Percentiles rank a stretch among this genome's conserved stretches.
These are phyloP conservation scores for Maccullochella peelii DNA, from an alignment of 2,113 vertebrate species.

Conservation along the genomic window DNA sequence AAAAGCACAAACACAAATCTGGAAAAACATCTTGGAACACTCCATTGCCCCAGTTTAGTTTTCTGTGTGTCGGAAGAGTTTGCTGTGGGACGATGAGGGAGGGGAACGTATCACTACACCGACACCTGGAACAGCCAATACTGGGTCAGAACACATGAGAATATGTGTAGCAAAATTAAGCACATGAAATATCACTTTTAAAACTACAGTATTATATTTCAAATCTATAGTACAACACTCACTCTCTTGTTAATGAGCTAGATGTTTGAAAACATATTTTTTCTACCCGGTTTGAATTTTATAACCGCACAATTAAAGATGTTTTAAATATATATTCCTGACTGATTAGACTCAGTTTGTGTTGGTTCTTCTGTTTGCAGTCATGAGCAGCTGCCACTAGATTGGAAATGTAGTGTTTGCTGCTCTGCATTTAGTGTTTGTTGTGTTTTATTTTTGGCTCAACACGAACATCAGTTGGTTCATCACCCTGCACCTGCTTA, in stretches of 20 bases:
- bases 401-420: neutral
- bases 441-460: conserved; percentile 36
- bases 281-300: conserved; percentile 72
- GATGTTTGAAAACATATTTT: conserved; percentile 59
- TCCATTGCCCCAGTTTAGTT: conserved; percentile 43
- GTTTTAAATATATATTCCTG: conserved; percentile 56
- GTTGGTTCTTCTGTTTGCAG: neutral
- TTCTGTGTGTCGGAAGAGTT: conserved; percentile 26
- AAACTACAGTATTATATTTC: conserved; percentile 27
- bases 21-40: neutral
- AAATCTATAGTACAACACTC: conserved; percentile 25
- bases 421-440: conserved; percentile 5
- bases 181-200: conserved; percentile 48
- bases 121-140: conserved; percentile 44
- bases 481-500: conserved; percentile 5
- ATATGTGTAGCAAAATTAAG: conserved; percentile 5
- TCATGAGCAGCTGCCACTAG: neutral
- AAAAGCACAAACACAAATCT: conserved; percentile 20
- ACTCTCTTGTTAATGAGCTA: conserved; percentile 42
- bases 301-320: conserved; percentile 72
- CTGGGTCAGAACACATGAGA: conserved; percentile 49
- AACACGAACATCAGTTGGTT: neutral
- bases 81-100: conserved; percentile 14
- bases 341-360: neutral
- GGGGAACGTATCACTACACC: neutral